Evolutionary conservation across 1,140 invertebrate species (phyloP).

Genomic region (Odontomachus brunneus): DNA sequence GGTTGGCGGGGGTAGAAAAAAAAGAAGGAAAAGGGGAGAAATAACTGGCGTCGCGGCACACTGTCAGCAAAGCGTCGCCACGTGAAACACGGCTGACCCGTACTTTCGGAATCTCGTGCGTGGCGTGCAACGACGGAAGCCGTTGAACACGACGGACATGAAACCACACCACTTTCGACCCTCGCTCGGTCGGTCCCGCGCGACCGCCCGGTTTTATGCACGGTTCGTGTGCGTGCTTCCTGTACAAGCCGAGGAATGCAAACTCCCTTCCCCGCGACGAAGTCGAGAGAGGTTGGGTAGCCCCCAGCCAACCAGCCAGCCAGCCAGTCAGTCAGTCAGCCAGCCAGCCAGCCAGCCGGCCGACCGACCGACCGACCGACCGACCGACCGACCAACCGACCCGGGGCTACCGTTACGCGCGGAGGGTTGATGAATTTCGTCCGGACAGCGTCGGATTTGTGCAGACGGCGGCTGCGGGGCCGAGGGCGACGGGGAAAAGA

Average conservation of each 20-base stretch:
- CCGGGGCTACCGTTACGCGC: constrained; percentile 31
- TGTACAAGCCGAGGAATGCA: constrained; percentile 68
- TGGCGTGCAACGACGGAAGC: constrained; percentile 64
- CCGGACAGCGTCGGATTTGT: constrained; percentile 66
- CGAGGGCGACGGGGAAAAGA: not conserved
- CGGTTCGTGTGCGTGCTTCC: constrained; percentile 67
- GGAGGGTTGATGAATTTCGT: constrained; percentile 67
- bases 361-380: not conserved
- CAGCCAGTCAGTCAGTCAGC: too few species aligned
- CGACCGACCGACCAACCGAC: not conserved
- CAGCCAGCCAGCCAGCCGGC: too few species aligned
- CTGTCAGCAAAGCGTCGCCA: constrained; percentile 62
- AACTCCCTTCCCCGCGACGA: constrained; percentile 25
- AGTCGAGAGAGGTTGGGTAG: too few species aligned
- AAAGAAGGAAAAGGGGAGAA: constrained; percentile 1
- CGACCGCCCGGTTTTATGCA: constrained; percentile 60
- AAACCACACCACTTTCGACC: constrained; percentile 62
- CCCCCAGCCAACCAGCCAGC: too few species aligned
- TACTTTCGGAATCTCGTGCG: constrained; percentile 64
- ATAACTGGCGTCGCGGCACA: constrained; percentile 42
- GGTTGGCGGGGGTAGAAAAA: not conserved
- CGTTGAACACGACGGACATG: constrained; percentile 65
- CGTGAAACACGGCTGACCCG: constrained; percentile 57
- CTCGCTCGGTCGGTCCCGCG: constrained; percentile 9
- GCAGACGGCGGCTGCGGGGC: constrained; percentile 9